Percentiles rank a stretch among this genome's conserved stretches.
These are phyloP conservation scores for Drosophila putrida DNA, from an alignment of 2,888 invertebrate species.

Conservation along the genomic window DNA sequence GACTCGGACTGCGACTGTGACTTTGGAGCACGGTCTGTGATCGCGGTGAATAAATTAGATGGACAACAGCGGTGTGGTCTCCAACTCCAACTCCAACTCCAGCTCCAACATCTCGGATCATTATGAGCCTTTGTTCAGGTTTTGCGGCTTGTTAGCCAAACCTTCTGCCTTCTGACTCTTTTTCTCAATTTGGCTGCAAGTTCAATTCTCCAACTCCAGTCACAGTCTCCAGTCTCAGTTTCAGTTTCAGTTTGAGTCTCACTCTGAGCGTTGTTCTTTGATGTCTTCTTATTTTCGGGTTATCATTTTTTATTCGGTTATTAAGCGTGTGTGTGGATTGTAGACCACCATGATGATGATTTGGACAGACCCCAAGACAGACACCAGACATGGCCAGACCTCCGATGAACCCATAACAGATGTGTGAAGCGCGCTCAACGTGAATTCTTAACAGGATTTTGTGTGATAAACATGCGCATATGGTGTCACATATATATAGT, in stretches of 20 bases:
- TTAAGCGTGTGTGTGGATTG: constrained; percentile 66
- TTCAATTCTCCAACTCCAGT: constrained; percentile 29
- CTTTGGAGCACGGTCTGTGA: constrained; percentile 46
- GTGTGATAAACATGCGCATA: constrained; percentile 55
- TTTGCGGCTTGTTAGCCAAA: constrained; percentile 67
- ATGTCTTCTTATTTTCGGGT: constrained; percentile 81
- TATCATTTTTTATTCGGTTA: constrained; percentile 81
- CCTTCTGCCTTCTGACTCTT: constrained; percentile 33
- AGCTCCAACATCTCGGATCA: constrained; percentile 55
- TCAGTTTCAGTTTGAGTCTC: constrained; percentile 11
- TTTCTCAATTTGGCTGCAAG: constrained; percentile 56
- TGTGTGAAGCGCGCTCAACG: constrained; percentile 71
- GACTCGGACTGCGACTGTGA: constrained; percentile 33
- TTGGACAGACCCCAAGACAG: constrained; percentile 34
- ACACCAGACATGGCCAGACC: constrained; percentile 23
- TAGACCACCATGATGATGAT: constrained; percentile 60
- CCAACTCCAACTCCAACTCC: constrained; percentile 9
- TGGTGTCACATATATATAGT: constrained; percentile 54
- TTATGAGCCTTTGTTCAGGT: constrained; percentile 64
- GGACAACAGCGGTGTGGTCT: constrained; percentile 55
- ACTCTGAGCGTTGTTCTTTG: constrained; percentile 61
- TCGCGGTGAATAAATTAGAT: constrained; percentile 81
- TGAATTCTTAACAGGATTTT: constrained; percentile 59
- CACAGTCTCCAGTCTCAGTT: background rate
- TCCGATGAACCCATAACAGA: constrained; percentile 54